phyloP scores from a whole-genome alignment of 2,113 vertebrate genomes.

The Trogon surrucura region DNA sequence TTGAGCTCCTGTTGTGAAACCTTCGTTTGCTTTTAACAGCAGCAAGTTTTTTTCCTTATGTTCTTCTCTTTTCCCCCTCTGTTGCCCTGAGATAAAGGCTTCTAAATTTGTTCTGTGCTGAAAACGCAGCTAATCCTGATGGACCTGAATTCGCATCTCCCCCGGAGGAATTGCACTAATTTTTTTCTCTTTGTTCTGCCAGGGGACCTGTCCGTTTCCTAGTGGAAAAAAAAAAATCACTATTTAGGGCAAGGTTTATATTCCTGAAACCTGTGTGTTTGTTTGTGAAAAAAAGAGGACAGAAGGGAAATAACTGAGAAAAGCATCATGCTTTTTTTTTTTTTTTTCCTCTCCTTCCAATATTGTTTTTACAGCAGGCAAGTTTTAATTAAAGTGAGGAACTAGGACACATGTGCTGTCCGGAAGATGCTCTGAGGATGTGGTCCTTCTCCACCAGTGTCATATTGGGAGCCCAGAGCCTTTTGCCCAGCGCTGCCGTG shows the following conservation, averaged over 20 bases:
- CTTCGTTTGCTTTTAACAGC: slow-evolving; percentile 42
- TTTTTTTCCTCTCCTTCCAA: fast-evolving
- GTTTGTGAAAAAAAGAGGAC: slow-evolving; percentile 29
- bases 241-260: slow-evolving; percentile 69
- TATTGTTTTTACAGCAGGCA: slow-evolving; percentile 47
- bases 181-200: slow-evolving; percentile 58
- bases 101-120: slow-evolving; percentile 69
- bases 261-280: slow-evolving; percentile 32
- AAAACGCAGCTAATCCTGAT: slow-evolving; percentile 67
- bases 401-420: slow-evolving; percentile 35
- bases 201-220: slow-evolving; percentile 64
- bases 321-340: background rate
- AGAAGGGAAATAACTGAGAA: slow-evolving; percentile 47
- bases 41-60: background rate
- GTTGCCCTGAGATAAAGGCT: slow-evolving; percentile 64
- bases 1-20: slow-evolving; percentile 28
- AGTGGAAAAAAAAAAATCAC: slow-evolving; percentile 14
- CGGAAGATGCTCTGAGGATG: slow-evolving; percentile 50
- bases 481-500: background rate
- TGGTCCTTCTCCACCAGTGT: background rate
- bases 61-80: slow-evolving; percentile 56
- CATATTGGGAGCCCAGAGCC: background rate
- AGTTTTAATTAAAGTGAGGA: slow-evolving; percentile 57
- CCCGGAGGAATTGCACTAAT: slow-evolving; percentile 58
- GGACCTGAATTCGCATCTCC: slow-evolving; percentile 63